Conservation (phyloP, 2,888 invertebrate genomes). For the Microctonus aethiopoides region DNA sequence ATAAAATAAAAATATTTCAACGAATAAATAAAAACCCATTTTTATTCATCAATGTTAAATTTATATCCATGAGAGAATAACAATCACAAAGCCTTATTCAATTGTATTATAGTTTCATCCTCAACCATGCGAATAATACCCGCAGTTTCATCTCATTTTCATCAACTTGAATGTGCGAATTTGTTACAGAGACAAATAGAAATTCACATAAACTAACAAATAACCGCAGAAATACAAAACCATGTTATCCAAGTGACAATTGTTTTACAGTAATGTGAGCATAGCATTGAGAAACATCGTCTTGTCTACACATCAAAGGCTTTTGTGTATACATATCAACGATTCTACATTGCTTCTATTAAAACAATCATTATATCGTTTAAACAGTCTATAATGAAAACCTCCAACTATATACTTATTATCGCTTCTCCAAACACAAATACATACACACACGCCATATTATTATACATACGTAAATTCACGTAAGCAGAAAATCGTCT, state of each 20-base stretch:
- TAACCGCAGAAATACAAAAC: too few species aligned
- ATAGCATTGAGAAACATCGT: background rate
- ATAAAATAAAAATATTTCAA: too few species aligned
- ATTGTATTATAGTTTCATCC: too few species aligned
- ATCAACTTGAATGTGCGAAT: background rate
- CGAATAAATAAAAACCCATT: too few species aligned
- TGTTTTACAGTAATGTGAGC: background rate
- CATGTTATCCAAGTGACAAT: background rate
- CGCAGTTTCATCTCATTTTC: background rate
- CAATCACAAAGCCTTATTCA: too few species aligned
- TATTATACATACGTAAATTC: background rate
- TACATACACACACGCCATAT: background rate
- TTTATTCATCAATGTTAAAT: too few species aligned
- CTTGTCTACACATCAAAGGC: background rate
- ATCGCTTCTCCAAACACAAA: too few species aligned
- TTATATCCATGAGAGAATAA: too few species aligned
- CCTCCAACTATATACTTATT: background rate
- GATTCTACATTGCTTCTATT: background rate
- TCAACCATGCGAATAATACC: background rate
- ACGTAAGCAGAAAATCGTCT: conserved; percentile 4
- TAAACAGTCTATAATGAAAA: background rate
- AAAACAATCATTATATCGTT: conserved; percentile 4
- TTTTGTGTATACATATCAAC: background rate
- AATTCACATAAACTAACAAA: background rate
- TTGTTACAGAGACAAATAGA: background rate